These are phyloP conservation scores for Pseudomyrmex sp. DNA, from an alignment of 1,140 invertebrate species.

Conservation along the genomic window DNA sequence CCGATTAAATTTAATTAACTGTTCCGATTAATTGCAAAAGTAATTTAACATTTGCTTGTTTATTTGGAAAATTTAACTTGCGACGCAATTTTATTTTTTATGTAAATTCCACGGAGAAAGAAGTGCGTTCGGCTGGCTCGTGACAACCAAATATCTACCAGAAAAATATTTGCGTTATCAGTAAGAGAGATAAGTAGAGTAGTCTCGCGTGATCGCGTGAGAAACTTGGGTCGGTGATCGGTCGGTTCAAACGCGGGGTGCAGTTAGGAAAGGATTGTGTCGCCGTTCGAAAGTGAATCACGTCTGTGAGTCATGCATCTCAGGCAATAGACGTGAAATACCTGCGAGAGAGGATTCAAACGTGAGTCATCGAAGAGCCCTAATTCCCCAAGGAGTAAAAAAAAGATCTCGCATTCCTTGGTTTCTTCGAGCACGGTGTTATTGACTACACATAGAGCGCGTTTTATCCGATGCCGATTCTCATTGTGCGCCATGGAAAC, in stretches of 20 bases:
- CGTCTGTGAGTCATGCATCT: slow-evolving; percentile 62
- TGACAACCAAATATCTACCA: slow-evolving; percentile 4
- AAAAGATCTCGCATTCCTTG: slow-evolving; percentile 69
- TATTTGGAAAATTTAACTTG: not conserved
- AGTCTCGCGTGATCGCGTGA: slow-evolving; percentile 17
- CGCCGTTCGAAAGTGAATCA: slow-evolving; percentile 65
- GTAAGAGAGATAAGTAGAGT: slow-evolving; percentile 30
- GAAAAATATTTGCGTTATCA: slow-evolving; percentile 38
- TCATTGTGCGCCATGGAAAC: slow-evolving; percentile 63
- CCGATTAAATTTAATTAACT: no score
- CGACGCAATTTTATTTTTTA: not conserved
- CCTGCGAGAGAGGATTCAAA: slow-evolving; percentile 40
- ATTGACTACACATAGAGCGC: no score
- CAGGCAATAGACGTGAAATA: slow-evolving; percentile 45
- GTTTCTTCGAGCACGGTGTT: slow-evolving; percentile 32
- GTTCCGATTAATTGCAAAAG: no score
- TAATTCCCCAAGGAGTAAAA: slow-evolving; percentile 65
- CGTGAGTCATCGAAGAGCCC: slow-evolving; percentile 64
- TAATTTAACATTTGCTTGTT: not conserved
- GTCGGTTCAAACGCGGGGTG: not conserved
- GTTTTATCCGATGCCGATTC: not conserved
- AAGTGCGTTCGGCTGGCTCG: not conserved
- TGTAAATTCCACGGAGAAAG: not conserved
- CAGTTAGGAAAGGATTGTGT: slow-evolving; percentile 25
- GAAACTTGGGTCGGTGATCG: not conserved